phyloP scores from a whole-genome alignment of 30 jellyfish, hydroid and myxozoan species.

The Phacellophora camtschatica region DNA sequence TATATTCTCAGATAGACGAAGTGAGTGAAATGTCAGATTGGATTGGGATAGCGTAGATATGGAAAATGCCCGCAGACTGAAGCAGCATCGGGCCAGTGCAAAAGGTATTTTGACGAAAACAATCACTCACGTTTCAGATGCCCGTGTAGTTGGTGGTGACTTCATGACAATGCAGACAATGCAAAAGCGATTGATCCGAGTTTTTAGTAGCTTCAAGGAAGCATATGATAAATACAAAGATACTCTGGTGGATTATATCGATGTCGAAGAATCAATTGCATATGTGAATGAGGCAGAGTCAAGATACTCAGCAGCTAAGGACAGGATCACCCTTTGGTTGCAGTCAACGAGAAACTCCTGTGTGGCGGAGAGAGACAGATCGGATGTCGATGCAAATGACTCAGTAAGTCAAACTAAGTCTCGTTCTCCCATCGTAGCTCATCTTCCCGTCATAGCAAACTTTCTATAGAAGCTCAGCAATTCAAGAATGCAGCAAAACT shows the following conservation, averaged over 20 bases:
- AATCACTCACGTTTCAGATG: slow-evolving; percentile 4
- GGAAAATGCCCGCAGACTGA: neutral
- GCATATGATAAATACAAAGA: slow-evolving; percentile 1
- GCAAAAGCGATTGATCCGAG: slow-evolving; percentile 16
- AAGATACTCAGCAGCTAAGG: slow-evolving; percentile 16
- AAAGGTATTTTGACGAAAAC: neutral
- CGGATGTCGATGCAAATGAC: neutral
- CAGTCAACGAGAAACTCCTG: neutral
- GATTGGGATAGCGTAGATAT: neutral
- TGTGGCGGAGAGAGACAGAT: neutral
- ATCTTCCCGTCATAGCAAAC: slow-evolving; percentile 31
- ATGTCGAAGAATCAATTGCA: neutral
- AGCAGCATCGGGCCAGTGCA: neutral
- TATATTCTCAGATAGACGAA: neutral
- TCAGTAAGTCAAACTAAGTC: slow-evolving; percentile 14
- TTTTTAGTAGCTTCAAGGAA: slow-evolving; percentile 10
- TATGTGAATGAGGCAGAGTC: slow-evolving; percentile 6
- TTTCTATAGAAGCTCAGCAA: slow-evolving; percentile 6
- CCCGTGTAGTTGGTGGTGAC: neutral
- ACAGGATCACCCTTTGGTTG: slow-evolving; percentile 15
- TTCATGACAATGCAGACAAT: neutral
- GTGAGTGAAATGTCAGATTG: neutral
- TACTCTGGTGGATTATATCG: neutral
- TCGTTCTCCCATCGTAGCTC: slow-evolving; percentile 6
- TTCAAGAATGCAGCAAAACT: slow-evolving; percentile 19